These are phyloP conservation scores for Lamellibrachia satsuma DNA, from an alignment of 2,888 invertebrate genomes.

Conservation along the genomic window DNA sequence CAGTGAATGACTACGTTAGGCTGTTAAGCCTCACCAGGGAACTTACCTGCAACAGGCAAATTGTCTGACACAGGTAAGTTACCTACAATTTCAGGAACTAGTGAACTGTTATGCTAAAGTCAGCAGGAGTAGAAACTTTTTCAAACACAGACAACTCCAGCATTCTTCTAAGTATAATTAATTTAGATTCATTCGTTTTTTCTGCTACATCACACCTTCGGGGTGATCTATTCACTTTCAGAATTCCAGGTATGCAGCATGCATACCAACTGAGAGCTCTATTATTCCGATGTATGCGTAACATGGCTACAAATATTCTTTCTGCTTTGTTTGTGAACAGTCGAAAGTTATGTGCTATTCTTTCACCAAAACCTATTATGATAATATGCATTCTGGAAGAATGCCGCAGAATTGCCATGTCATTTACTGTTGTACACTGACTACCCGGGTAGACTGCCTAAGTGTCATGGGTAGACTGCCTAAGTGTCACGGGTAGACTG, in stretches of 20 bases:
- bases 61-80: not conserved
- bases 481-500: not conserved
- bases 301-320: not conserved
- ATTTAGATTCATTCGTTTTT: not conserved
- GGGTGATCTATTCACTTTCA: not conserved
- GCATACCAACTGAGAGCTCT: not conserved
- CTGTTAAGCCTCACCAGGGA: not conserved
- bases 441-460: not conserved
- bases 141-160: not conserved
- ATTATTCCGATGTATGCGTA: not conserved
- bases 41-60: not conserved
- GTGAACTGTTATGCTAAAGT: not conserved
- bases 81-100: not conserved
- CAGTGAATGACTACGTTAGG: not conserved
- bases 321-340: not conserved
- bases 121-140: not conserved
- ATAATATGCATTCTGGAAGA: not conserved
- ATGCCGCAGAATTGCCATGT: not conserved
- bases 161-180: slow-evolving; percentile 6
- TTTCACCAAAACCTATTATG: not conserved
- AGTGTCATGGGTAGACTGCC: not conserved
- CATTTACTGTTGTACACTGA: not conserved
- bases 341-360: slow-evolving; percentile 1
- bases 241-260: slow-evolving; percentile 8
- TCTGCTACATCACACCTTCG: not conserved